Percentiles rank a stretch among this genome's conserved stretches.
Conservation (phyloP, 2,888 invertebrate species). For the Hirtodrosophila trivittata region DNA sequence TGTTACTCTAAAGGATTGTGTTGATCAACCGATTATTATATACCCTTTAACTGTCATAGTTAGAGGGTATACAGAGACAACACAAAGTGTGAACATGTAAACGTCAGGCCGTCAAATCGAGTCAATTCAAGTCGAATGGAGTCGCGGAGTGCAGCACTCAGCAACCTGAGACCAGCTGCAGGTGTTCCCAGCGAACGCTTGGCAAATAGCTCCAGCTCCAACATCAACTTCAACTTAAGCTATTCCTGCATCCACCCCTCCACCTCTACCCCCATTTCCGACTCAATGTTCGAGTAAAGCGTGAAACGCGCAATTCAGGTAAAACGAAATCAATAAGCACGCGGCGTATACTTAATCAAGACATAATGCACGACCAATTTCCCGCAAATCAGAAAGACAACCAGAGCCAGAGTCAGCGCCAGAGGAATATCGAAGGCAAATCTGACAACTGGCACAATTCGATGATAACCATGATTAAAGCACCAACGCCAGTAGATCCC, state of each 20-base stretch:
- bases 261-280: background rate
- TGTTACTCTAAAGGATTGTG: no score
- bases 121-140: constrained; percentile 36
- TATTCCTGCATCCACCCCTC: background rate
- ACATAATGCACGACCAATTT: constrained; percentile 53
- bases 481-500: constrained; percentile 31
- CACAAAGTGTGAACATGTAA: constrained; percentile 66
- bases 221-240: constrained; percentile 8
- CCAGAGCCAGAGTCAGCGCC: background rate
- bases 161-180: constrained; percentile 37
- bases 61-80: constrained; percentile 23
- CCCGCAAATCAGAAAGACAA: constrained; percentile 19
- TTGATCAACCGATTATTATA: background rate
- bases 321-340: constrained; percentile 70
- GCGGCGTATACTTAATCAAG: constrained; percentile 72
- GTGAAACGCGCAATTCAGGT: constrained; percentile 58
- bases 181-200: constrained; percentile 41
- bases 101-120: constrained; percentile 40
- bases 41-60: background rate
- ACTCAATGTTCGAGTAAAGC: constrained; percentile 31
- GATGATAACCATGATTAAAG: constrained; percentile 54
- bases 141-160: constrained; percentile 7
- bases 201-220: no score
- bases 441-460: constrained; percentile 30
- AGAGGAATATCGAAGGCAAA: constrained; percentile 36